phyloP scores from a whole-genome alignment of 2,113 vertebrate genomes.

The Okapia johnstoni region DNA sequence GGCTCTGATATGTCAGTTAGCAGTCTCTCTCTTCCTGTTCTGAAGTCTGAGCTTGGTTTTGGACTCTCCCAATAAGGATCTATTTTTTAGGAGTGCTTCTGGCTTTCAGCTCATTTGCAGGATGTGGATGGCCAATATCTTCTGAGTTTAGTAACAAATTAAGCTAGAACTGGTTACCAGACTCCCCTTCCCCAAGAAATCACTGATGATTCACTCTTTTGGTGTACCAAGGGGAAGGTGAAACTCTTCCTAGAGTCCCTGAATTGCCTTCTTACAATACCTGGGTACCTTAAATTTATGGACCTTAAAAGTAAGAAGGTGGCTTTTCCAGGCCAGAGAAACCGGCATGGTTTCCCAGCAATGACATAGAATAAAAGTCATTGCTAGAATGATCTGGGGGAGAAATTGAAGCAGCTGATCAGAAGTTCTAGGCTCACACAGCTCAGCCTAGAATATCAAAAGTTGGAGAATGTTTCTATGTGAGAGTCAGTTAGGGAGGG shows the following conservation, averaged over 20 bases:
- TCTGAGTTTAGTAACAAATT: slow-evolving; percentile 31
- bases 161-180: background rate
- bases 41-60: background rate
- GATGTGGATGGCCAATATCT: background rate
- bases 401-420: background rate
- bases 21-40: background rate
- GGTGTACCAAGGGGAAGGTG: background rate
- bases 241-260: background rate
- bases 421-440: background rate
- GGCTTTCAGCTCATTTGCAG: slow-evolving; percentile 3
- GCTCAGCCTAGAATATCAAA: background rate
- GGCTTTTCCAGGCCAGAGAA: background rate
- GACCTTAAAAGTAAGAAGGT: background rate
- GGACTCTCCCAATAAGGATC: background rate
- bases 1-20: background rate
- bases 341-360: background rate
- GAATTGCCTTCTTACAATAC: background rate
- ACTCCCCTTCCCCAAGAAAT: slow-evolving; percentile 14
- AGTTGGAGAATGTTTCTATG: background rate
- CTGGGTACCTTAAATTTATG: background rate
- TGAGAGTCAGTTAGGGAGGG: background rate
- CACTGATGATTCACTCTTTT: background rate
- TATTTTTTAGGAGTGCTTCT: background rate
- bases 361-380: background rate
- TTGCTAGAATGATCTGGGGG: background rate